A percentile compares a stretch with the other conserved stretches of the same genome.
Evolutionary conservation across 92 coral and sea anemone species (phyloP).

Genomic region (Actinostola sp.): DNA sequence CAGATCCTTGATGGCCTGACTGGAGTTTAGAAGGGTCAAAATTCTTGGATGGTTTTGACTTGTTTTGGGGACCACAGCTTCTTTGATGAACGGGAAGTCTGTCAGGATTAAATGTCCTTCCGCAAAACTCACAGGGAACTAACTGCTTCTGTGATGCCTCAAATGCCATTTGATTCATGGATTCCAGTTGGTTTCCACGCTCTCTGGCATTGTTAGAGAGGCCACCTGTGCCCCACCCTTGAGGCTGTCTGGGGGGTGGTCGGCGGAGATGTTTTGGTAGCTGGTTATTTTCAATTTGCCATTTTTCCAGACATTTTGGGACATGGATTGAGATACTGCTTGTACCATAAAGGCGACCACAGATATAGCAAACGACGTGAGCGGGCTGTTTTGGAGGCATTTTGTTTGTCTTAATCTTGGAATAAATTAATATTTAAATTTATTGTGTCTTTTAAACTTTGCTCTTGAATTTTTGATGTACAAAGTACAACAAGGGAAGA

Average conservation of each 20-base stretch:
- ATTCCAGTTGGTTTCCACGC: slow-evolving; percentile 76
- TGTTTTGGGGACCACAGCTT: slow-evolving; percentile 83
- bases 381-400: slow-evolving; percentile 86
- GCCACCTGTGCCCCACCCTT: slow-evolving; percentile 72
- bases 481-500: too few relatives aligned
- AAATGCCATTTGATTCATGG: slow-evolving; percentile 92
- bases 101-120: slow-evolving; percentile 93
- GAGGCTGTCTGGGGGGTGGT: slow-evolving; percentile 79
- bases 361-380: slow-evolving; percentile 90
- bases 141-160: slow-evolving; percentile 84
- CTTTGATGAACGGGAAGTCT: slow-evolving; percentile 90
- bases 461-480: too few relatives aligned
- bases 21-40: slow-evolving; percentile 57
- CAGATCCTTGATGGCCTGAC: slow-evolving; percentile 45
- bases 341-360: slow-evolving; percentile 97
- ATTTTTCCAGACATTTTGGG: slow-evolving; percentile 96
- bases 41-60: slow-evolving; percentile 70
- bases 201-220: slow-evolving; percentile 69
- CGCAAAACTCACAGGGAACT: slow-evolving; percentile 92
- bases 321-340: slow-evolving; percentile 83
- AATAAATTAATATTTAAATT: too few relatives aligned
- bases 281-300: slow-evolving; percentile 92
- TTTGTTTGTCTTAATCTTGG: neutral
- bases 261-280: slow-evolving; percentile 82
- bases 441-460: too few relatives aligned